phyloP scores from a whole-genome alignment of 2,113 vertebrate genomes.

The Elaphurus davidianus region DNA sequence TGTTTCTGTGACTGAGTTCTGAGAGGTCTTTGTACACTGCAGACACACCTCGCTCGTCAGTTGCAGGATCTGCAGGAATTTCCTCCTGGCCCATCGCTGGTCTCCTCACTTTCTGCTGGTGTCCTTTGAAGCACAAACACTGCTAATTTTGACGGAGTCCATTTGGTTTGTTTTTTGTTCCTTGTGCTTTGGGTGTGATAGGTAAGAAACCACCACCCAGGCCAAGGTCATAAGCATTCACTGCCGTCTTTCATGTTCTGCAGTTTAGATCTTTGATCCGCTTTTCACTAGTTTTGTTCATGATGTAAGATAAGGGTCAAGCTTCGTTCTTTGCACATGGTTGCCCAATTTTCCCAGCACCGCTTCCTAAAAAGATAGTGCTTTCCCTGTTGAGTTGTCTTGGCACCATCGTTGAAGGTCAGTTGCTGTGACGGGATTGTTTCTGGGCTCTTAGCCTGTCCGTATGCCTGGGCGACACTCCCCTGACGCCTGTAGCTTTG shows the following conservation, averaged over 20 bases:
- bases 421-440: not conserved
- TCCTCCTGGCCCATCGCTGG: not conserved
- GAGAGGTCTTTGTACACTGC: not conserved
- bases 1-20: not conserved
- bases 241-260: not conserved
- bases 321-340: not conserved
- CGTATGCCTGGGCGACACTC: accelerated
- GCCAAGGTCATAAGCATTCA: not conserved
- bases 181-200: not conserved
- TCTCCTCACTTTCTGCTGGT: not conserved
- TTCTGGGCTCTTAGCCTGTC: not conserved
- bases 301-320: not conserved
- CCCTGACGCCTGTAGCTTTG: not conserved
- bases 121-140: not conserved
- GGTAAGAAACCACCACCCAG: not conserved
- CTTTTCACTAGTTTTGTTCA: not conserved
- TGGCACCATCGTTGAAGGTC: not conserved
- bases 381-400: not conserved
- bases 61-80: not conserved
- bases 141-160: not conserved
- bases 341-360: not conserved
- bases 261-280: not conserved
- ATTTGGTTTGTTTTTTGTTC: not conserved
- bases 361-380: not conserved
- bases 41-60: not conserved